Conservation (phyloP, 2,113 vertebrate genomes). For the Tenrec ecaudatus region DNA sequence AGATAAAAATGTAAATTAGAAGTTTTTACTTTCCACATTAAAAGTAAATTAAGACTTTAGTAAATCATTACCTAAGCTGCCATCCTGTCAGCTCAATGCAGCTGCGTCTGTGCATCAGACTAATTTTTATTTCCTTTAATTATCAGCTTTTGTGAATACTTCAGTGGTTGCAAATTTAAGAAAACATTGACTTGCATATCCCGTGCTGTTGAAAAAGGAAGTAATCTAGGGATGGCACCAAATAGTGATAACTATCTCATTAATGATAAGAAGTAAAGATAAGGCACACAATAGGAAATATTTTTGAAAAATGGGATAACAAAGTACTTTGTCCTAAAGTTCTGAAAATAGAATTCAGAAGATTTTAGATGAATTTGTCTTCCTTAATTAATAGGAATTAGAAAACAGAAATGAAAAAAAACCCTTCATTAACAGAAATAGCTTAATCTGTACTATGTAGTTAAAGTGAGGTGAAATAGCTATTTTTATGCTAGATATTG, state of each 20-base stretch:
- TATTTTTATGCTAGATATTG: not conserved
- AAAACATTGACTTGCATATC: conserved; percentile 22
- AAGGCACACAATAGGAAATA: fast-evolving
- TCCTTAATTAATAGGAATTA: not conserved
- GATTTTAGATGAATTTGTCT: not conserved
- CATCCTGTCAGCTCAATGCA: conserved; percentile 20
- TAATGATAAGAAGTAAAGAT: not conserved
- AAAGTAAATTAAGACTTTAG: conserved; percentile 71
- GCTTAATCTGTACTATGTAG: not conserved
- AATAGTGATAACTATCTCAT: conserved; percentile 4
- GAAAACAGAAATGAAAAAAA: not conserved
- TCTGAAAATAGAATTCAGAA: too few relatives aligned
- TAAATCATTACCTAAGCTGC: conserved; percentile 39
- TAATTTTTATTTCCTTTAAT: conserved; percentile 67
- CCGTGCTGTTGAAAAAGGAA: conserved; percentile 23
- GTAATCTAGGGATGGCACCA: not conserved
- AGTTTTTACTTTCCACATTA: conserved; percentile 47
- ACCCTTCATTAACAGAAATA: too few relatives aligned
- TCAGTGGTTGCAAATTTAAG: conserved; percentile 59
- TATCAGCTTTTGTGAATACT: conserved; percentile 62
- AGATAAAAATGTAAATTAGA: conserved; percentile 49
- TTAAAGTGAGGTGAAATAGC: not conserved
- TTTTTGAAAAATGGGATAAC: not conserved
- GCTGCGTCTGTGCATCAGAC: conserved; percentile 51
- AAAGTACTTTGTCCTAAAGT: not conserved